Base-by-base conservation (phyloP, 2,888 invertebrate genomes). In the Nematopogon swammerdamellus region DNA sequence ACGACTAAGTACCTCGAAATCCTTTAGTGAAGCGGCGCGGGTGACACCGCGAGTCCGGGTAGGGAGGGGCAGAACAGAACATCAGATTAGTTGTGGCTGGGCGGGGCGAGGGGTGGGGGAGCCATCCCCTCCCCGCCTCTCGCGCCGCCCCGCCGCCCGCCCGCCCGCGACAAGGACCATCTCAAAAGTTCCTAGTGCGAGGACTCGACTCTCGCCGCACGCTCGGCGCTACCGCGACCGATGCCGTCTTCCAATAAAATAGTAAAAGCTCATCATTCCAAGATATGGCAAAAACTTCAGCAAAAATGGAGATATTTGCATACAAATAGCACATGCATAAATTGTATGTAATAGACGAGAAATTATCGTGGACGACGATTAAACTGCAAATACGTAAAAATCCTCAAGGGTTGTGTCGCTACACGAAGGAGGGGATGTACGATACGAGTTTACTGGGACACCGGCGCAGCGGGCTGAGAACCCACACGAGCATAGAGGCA, bases 141-240 rank as follows among this genome's bases (percentile, higher is more conserved):
- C 43, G 14, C 16, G 4, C 18, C 16, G 5, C 43, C 43, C 44
- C 18, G n/a, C 3, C 19, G 11, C 44, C 43, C 4, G 4, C 16
- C 43, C 74, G 74, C 72, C 64, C 48, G 49, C 48, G 72, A 68
- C 88, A 88, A 90, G 91, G 91, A 91, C 91, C 91, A 91, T 91
- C 91, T 91, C 91, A 91, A 91, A 91, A 91, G 89, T 88, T 89
- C 89, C 90, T 86, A 86, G 83, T 25, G 25, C 25, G 25, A 25
- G 25, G 25, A 25, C 4, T 25, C 25, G 25, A 25, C 56, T 55
- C 55, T 56, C 55, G 55, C 54, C 54, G 56, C 55, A 57, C 56
- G 53, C 48, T 52, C 53, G 50, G 49, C 54, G 58, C 55, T n/a
- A n/a, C n/a, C n/a, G n/a, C n/a, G n/a, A n/a, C n/a, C n/a, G 56